Percentiles rank a stretch among this genome's conserved stretches.
Evolutionary conservation across 2,888 invertebrate genomes (phyloP).

Genomic region (Dione vanillae): DNA sequence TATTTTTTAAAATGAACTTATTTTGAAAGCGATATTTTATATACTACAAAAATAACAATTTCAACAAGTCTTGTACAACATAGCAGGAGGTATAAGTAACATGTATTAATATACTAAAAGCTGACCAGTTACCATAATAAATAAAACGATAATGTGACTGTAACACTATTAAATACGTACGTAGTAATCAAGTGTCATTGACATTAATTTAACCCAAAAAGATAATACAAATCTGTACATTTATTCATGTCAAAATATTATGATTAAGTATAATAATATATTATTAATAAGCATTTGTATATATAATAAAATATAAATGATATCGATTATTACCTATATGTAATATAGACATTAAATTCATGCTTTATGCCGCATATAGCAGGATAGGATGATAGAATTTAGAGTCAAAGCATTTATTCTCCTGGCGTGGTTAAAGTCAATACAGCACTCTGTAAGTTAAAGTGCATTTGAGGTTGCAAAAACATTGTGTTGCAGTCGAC

Average conservation of each 20-base stretch:
- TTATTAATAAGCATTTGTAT: conserved; percentile 14
- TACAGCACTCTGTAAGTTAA: too few species aligned
- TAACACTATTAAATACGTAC: conserved; percentile 17
- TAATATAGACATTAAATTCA: neutral
- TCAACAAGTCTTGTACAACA: too few species aligned
- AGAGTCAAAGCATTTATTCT: too few species aligned
- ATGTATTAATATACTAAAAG: too few species aligned
- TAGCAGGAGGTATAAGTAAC: too few species aligned
- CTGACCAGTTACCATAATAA: neutral
- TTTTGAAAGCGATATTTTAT: too few species aligned
- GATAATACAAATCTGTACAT: conserved; percentile 18
- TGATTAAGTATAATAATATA: neutral
- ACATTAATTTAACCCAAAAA: conserved; percentile 32
- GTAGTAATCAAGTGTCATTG: conserved; percentile 24
- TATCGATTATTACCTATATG: conserved; percentile 3
- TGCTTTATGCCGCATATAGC: neutral
- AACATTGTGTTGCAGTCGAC: too few species aligned
- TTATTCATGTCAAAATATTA: conserved; percentile 19
- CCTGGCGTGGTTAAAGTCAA: too few species aligned
- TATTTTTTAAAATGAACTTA: too few species aligned
- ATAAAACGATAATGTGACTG: neutral
- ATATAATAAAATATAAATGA: neutral
- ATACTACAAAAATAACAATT: too few species aligned
- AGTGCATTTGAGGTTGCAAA: too few species aligned
- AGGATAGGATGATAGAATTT: too few species aligned